These are phyloP conservation scores for Chlorocebus sabaeus DNA, from an alignment of 2,113 vertebrate genomes.

Conservation along the genomic window DNA sequence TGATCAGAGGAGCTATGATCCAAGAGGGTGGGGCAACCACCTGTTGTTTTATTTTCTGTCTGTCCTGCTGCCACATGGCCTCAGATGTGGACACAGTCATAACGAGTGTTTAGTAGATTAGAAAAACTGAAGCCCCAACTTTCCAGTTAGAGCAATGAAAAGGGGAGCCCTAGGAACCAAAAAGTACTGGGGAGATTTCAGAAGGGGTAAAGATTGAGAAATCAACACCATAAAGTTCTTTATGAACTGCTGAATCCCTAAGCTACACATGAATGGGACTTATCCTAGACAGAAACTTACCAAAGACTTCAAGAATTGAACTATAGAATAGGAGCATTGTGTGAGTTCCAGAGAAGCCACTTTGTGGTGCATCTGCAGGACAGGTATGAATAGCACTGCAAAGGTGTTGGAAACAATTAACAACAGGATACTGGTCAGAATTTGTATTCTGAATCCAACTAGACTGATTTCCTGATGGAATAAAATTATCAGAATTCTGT, in stretches of 20 bases:
- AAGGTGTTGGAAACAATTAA: not conserved
- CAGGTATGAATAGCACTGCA: not conserved
- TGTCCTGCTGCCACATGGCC: not conserved
- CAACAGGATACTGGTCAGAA: not conserved
- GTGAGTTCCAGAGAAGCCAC: not conserved
- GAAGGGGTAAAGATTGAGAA: not conserved
- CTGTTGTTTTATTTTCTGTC: not conserved
- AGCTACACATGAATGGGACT: not conserved
- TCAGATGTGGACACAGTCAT: not conserved
- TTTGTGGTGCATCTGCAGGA: too few species aligned
- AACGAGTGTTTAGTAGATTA: not conserved
- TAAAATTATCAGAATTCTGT: not conserved
- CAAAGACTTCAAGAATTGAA: not conserved
- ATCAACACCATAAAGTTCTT: not conserved
- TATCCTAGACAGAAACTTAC: not conserved
- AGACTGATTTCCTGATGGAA: not conserved
- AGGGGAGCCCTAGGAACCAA: not conserved
- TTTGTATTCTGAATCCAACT: not conserved
- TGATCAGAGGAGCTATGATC: not conserved
- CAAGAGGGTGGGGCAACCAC: not conserved
- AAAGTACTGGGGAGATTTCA: not conserved
- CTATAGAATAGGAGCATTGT: not conserved
- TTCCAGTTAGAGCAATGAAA: not conserved
- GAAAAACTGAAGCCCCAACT: not conserved
- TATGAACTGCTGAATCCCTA: not conserved